Conservation (phyloP, 2,888 invertebrate species). For the Nomada hirtipes region DNA sequence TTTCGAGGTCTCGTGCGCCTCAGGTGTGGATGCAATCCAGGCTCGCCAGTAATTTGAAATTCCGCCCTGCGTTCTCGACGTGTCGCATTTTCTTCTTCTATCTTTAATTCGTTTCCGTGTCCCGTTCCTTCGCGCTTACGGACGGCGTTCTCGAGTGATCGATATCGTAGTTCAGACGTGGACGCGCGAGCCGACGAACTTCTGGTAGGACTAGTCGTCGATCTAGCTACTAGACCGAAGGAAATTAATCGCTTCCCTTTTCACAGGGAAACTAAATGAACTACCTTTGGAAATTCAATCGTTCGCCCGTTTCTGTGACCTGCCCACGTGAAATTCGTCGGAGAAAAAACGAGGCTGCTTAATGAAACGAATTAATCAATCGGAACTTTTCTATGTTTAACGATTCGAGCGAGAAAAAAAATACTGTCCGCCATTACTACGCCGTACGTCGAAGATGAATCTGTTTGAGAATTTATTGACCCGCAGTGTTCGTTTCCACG, state of each 20-base stretch:
- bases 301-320: neutral
- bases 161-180: conserved; percentile 19
- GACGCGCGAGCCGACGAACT: conserved; percentile 13
- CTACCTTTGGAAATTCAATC: conserved; percentile 10
- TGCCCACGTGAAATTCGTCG: neutral
- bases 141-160: neutral
- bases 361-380: conserved; percentile 15
- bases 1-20: neutral
- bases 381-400: neutral
- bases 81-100: conserved; percentile 37
- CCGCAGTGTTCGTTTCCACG: too few species aligned
- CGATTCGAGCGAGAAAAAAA: neutral
- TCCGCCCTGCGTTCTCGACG: conserved; percentile 26
- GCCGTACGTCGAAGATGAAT: neutral
- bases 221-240: neutral
- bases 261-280: conserved; percentile 6
- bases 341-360: neutral
- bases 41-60: conserved; percentile 27
- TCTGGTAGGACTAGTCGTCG: conserved; percentile 2
- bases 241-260: conserved; percentile 28
- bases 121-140: neutral
- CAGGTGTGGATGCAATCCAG: conserved; percentile 33
- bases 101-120: neutral
- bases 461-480: neutral
- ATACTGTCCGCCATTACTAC: neutral